Conservation (phyloP, 1,140 invertebrate species). For the Pseudomyrmex gracilis region DNA sequence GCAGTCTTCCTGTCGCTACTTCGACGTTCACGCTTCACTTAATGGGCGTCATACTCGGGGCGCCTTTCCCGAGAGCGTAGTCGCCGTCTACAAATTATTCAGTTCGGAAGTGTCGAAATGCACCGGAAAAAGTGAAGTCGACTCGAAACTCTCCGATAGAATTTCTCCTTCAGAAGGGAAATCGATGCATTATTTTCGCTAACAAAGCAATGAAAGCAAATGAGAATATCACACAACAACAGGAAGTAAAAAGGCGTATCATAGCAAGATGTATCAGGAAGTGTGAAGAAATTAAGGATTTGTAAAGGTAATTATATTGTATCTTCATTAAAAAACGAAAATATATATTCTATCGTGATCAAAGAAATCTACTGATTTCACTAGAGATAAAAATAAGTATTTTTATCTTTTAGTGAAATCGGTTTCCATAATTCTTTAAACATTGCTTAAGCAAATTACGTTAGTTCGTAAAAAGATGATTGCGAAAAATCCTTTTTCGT, state of each 20-base stretch:
- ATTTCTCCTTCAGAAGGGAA: constrained; percentile 37
- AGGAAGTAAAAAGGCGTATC: too few relatives aligned
- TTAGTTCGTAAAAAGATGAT: constrained; percentile 9
- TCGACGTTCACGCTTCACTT: constrained; percentile 12
- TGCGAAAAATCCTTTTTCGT: constrained; percentile 5
- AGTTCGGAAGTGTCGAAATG: constrained; percentile 26
- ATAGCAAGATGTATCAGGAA: neutral
- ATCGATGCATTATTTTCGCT: constrained; percentile 2
- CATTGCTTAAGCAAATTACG: neutral
- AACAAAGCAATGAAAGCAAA: constrained; percentile 7
- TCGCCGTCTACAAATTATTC: neutral
- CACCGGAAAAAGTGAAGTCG: neutral
- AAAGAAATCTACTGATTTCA: too few relatives aligned
- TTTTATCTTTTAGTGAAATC: constrained; percentile 34
- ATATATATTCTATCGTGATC: too few relatives aligned
- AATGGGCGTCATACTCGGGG: neutral
- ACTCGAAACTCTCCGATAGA: neutral
- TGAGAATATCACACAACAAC: too few relatives aligned
- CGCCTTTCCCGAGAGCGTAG: neutral
- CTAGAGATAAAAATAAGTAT: neutral
- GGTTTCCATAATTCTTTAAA: constrained; percentile 17
- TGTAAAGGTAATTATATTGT: constrained; percentile 5
- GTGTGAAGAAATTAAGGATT: neutral
- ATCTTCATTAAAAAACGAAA: too few relatives aligned
- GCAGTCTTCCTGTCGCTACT: constrained; percentile 12